Evolutionary conservation across 2,888 invertebrate genomes (phyloP).

Genomic region (Resseliella maxima): DNA sequence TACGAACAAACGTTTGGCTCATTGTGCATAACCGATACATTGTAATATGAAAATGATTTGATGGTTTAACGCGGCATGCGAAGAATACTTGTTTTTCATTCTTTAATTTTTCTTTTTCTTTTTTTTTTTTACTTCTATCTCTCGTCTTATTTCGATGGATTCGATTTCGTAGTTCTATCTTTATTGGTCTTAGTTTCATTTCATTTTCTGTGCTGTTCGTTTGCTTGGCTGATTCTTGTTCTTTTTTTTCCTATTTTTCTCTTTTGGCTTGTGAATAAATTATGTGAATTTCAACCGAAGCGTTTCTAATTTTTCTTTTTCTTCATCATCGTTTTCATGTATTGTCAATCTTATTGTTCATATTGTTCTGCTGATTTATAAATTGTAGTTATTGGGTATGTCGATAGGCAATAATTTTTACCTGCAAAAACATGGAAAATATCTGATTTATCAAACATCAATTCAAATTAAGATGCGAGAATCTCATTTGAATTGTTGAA

Average conservation of each 20-base stretch:
- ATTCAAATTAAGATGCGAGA: neutral
- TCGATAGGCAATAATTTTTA: neutral
- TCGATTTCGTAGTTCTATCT: too few species aligned
- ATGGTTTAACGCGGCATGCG: neutral
- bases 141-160: too few species aligned
- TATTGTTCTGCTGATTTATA: neutral
- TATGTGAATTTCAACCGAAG: constrained; percentile 30
- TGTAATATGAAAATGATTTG: constrained; percentile 44
- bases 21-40: neutral
- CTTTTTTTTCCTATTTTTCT: neutral
- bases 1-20: neutral
- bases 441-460: neutral
- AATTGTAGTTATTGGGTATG: neutral
- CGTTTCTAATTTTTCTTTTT: constrained; percentile 13
- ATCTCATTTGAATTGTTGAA: too few species aligned
- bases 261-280: constrained; percentile 30
- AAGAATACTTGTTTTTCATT: neutral
- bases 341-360: constrained; percentile 17
- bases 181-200: neutral
- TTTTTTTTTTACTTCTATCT: too few species aligned
- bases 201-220: neutral
- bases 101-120: neutral
- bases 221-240: neutral
- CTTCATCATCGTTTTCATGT: neutral
- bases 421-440: neutral